Evolutionary conservation across 1,140 invertebrate species (phyloP).

Genomic region (Tribolium castaneum): DNA sequence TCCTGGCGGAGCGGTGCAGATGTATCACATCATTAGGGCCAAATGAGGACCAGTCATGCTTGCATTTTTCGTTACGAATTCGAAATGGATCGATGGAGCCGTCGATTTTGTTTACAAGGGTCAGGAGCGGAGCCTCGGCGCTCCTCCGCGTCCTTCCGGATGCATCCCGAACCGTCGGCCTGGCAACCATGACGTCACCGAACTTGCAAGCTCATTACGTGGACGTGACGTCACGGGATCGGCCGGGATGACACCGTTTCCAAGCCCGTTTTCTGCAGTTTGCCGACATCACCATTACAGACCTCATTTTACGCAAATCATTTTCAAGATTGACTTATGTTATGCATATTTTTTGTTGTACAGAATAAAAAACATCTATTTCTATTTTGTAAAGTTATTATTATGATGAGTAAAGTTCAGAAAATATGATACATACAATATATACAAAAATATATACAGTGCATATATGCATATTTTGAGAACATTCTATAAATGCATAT

Average conservation of each 20-base stretch:
- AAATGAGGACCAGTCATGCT: conserved; percentile 21
- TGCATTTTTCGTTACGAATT: conserved; percentile 13
- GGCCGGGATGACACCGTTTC: background rate
- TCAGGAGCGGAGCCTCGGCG: conserved; percentile 3
- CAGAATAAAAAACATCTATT: too few relatives aligned
- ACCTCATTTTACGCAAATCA: too few relatives aligned
- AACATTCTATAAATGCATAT: too few relatives aligned
- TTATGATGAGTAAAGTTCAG: too few relatives aligned
- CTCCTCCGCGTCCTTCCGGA: conserved; percentile 7
- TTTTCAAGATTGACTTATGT: too few relatives aligned
- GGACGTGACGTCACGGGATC: background rate
- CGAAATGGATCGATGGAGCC: conserved; percentile 23
- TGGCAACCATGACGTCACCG: conserved; percentile 9
- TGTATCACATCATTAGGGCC: conserved; percentile 18
- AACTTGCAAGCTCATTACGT: conserved; percentile 20
- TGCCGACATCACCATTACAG: background rate
- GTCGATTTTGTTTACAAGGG: conserved; percentile 32
- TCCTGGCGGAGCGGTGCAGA: conserved; percentile 9
- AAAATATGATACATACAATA: too few relatives aligned
- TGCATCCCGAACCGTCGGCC: conserved; percentile 11
- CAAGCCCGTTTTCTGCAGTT: background rate
- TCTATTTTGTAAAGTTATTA: too few relatives aligned
- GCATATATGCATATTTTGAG: too few relatives aligned
- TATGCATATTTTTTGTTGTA: too few relatives aligned
- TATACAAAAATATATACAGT: too few relatives aligned